phyloP scores from a whole-genome alignment of 2,888 invertebrate species.

The Sceliomorpha sp. region DNA sequence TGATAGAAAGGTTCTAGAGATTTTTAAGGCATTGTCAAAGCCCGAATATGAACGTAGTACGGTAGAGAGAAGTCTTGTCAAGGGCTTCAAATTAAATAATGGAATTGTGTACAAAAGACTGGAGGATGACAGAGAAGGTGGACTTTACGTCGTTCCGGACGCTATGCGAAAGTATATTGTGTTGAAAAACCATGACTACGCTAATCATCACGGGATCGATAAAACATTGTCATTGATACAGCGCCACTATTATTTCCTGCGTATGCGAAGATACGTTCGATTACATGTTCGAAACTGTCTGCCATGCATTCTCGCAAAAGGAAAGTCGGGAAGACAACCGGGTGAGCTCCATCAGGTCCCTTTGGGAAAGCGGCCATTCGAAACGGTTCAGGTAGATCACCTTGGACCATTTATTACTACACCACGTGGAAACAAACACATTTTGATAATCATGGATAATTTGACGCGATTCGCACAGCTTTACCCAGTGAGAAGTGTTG shows the following conservation, averaged over 20 bases:
- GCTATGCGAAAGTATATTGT: slow-evolving; percentile 28
- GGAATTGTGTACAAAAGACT: slow-evolving; percentile 9
- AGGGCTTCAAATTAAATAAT: slow-evolving; percentile 12
- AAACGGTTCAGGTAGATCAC: slow-evolving; percentile 54
- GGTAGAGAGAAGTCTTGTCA: slow-evolving; percentile 6
- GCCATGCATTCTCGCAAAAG: slow-evolving; percentile 49
- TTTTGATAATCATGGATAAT: slow-evolving; percentile 53
- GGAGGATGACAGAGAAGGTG: slow-evolving; percentile 14
- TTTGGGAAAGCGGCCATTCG: slow-evolving; percentile 44
- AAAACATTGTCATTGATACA: slow-evolving; percentile 23
- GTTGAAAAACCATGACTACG: slow-evolving; percentile 26
- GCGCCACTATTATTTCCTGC: slow-evolving; percentile 38
- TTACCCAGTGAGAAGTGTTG: slow-evolving; percentile 25
- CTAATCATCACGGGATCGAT: slow-evolving; percentile 48
- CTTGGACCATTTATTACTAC: slow-evolving; percentile 53
- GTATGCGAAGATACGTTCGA: slow-evolving; percentile 45
- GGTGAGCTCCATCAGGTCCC: slow-evolving; percentile 56
- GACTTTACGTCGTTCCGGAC: slow-evolving; percentile 33
- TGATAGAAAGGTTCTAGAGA: too few species aligned
- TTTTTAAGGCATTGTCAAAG: too few species aligned
- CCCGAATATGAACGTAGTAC: slow-evolving; percentile 5
- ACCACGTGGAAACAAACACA: slow-evolving; percentile 27
- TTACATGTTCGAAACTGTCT: slow-evolving; percentile 45
- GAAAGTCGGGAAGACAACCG: slow-evolving; percentile 27
- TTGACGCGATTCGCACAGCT: slow-evolving; percentile 46